Evolutionary conservation across 2,797 vertebrate genomes (phyloP), one percentile per base, ranked within the genome.

Genomic region (Yasuhikotakia modesta): DNA sequence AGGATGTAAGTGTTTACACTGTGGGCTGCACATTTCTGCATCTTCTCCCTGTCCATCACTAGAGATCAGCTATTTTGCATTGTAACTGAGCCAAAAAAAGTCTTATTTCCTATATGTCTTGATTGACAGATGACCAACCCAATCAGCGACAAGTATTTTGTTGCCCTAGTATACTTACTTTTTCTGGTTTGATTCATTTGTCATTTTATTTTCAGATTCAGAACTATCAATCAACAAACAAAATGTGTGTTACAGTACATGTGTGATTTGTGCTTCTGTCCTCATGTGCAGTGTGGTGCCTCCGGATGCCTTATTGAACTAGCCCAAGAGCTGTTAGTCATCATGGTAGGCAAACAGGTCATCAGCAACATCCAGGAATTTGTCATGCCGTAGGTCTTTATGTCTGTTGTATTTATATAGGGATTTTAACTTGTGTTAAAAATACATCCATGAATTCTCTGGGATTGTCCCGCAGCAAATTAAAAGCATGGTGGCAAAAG

Each of bases 291-390:
- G 93, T 93, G 93, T 53, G 92, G 91, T 32, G 89, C 93, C 0
- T 92, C 93, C 0, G 92, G 94, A 13, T 95, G 94, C 81, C 92
- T 94, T 22, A 93, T 94, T 53, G 91, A 94, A 77, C 86, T 95
- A 64, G 92, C 94, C 52, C 90, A 94, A 75, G 92, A 94, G 45
- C 92, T 94, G 57, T 94, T 95, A 85, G 90, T 95, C 86, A 94
- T 94, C 80, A 94, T 93, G 93, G 94, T 94, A 43, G 94, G 94
- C 57, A 94, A 94, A 82, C 93, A 94, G 83, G 85, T 95, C 58
- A 89, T 92, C 89, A 92, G 90, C 90, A 94, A 94, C 55, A 14
- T 93, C 69, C 92, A 95, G 85, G 93, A 95, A 85, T 94, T 94
- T 64, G 70, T 94, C n/a, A 70, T 93, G 67, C 93, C 92, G 91